Evolutionary conservation across 2,888 invertebrate species (phyloP), one percentile per base, ranked within the genome.

Genomic region (Anodontia alba): DNA sequence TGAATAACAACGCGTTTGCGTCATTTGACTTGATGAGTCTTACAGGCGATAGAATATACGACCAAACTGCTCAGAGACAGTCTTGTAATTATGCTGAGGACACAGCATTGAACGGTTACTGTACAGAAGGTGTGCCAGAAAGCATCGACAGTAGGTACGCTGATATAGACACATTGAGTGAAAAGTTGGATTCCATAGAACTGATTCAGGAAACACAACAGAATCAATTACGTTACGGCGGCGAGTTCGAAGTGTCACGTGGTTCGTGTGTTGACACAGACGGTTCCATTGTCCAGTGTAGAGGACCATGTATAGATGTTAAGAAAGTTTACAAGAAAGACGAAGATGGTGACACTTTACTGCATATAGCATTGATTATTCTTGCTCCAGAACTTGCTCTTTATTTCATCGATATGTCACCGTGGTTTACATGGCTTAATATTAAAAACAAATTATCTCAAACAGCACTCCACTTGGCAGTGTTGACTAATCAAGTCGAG

Each of bases 341-440:
- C 57, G 23, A 36, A 0, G 84, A 84, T 54, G 84, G 84, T 1
- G 84, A 84, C 42, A 80, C 76, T 17, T 17, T 66, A 17, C 54
- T 84, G 15, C 81, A 84, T 29, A 33, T 69, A 0, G 84, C 81
- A 15, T 77, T 84, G 42, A 81, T 84, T 0, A 51, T 38, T 31
- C 26, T 42, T 29, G 33, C 62, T 23, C 36, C 43, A 1, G 26
- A 29, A 42, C 23, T 75, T 8, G 75, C 80, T 12, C 8, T 72
- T 29, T 23, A 69, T 17, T 68, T 38, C n/a, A 80, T 76, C 10
- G 66, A 62, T 20, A 31, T 43, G 23, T 36, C 71, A 5, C 66
- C 67, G 3, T 0, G 26, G 15, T 31, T 36, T 17, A 31, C 23
- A 1, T 51, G 33, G 20, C 3, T 80, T 15, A 69, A 62, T n/a